These are phyloP conservation scores for Acanthaster planci DNA, from an alignment of 35 echinoderm and acorn worm species.

Conservation along the genomic window DNA sequence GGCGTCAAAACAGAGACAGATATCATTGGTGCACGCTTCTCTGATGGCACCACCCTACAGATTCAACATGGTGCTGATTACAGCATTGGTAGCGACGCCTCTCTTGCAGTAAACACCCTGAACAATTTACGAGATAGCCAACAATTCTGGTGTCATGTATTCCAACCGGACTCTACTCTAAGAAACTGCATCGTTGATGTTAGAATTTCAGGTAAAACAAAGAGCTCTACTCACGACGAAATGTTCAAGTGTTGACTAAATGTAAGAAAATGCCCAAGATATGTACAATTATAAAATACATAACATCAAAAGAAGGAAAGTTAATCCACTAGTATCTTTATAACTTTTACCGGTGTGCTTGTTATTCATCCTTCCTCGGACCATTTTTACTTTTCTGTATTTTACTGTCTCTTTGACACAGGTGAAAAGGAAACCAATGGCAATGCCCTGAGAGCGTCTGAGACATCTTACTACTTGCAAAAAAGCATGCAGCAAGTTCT, in stretches of 20 bases:
- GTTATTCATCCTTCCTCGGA: background rate
- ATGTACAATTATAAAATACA: too few relatives aligned
- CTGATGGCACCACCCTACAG: background rate
- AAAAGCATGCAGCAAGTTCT: background rate
- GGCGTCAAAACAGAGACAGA: background rate
- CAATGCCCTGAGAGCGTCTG: background rate
- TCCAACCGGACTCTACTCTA: background rate
- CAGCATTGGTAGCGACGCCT: background rate
- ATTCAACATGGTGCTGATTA: background rate
- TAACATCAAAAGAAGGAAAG: too few relatives aligned
- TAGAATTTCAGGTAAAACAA: background rate
- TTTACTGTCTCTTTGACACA: background rate
- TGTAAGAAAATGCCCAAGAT: too few relatives aligned
- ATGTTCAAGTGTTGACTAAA: too few relatives aligned
- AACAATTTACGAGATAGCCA: background rate
- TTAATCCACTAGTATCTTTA: too few relatives aligned
- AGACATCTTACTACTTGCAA: background rate
- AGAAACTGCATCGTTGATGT: background rate
- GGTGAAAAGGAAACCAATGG: background rate
- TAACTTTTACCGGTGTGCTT: too few relatives aligned
- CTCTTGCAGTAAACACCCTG: background rate
- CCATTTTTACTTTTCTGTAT: background rate
- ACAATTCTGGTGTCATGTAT: constrained; percentile 8
- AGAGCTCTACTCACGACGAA: too few relatives aligned
- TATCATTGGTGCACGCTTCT: background rate